phyloP scores from a whole-genome alignment of 2,888 invertebrate genomes.

The Brenthis hecate region DNA sequence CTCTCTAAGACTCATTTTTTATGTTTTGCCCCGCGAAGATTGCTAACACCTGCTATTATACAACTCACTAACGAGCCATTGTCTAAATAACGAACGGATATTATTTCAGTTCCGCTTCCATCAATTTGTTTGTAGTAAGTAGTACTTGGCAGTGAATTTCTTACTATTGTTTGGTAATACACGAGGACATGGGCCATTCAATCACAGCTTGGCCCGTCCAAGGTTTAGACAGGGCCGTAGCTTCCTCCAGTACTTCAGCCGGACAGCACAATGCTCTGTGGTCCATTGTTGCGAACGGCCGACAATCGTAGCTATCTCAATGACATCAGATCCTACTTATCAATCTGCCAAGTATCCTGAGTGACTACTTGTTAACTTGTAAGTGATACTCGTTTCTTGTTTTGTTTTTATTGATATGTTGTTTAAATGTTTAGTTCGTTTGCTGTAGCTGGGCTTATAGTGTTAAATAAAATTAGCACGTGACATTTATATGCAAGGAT shows the following conservation, averaged over 20 bases:
- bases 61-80: conserved; percentile 56
- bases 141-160: conserved; percentile 41
- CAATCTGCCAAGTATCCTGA: conserved; percentile 47
- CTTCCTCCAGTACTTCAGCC: conserved; percentile 67
- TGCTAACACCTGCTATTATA: conserved; percentile 45
- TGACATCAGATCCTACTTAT: conserved; percentile 66
- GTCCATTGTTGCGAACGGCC: conserved; percentile 61
- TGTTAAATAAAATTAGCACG: not conserved
- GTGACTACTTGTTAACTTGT: not conserved
- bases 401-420: not conserved
- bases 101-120: conserved; percentile 64
- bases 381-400: not conserved
- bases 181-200: conserved; percentile 42
- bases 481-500: too few relatives aligned
- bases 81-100: conserved; percentile 53
- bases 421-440: not conserved
- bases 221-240: conserved; percentile 69
- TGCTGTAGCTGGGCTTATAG: too few relatives aligned
- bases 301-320: conserved; percentile 72
- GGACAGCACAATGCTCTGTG: conserved; percentile 73
- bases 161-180: conserved; percentile 44
- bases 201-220: conserved; percentile 65
- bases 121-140: conserved; percentile 45
- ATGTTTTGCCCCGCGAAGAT: conserved; percentile 38
- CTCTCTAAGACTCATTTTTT: conserved; percentile 33